Evolutionary conservation across 2,888 invertebrate species (phyloP), one percentile per base, ranked within the genome.

Genomic region (Callosobruchus maculatus): DNA sequence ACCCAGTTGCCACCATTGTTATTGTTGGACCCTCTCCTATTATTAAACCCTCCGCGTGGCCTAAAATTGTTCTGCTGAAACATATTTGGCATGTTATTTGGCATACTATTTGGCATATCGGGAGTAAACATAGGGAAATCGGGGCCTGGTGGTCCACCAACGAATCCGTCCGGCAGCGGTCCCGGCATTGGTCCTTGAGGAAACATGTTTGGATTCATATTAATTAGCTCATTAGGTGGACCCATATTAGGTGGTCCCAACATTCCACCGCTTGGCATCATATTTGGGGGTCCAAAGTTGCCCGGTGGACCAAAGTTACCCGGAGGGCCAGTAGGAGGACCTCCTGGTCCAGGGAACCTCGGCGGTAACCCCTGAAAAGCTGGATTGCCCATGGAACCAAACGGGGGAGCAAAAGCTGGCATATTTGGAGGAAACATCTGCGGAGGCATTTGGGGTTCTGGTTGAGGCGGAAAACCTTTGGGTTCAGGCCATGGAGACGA

Each of bases 401-500:
- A 86, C 77, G 87, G 88, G 22, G 89, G 81, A 71, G 77, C 77
- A 74, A 83, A 84, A 21, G 82, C 88, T 80, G 89, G 20, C 68
- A 68, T 68, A 21, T 68, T 68, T 85, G 88, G 77, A 7, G 78
- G 88, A 88, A 85, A 90, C 88, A 85, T 89, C 67, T 88, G 84
- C 68, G 89, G 89, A 72, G 81, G 81, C 20, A 81, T 81, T 13
- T 83, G 80, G 20, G 80, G 82, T 75, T 83, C 83, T 5, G 78
- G 81, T 49, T 78, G 74, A 4, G 90, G 88, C 49, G 92, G 90
- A 5, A 91, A 90, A 18, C 92, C 92, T 84, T 94, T 94, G 0
- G 96, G 94, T 85, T 95, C 95, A 0, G 96, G 96, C 96, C 96
- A 96, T 0, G 93, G 92, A 85, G 93, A 91, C 73, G 89, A 90